These are phyloP conservation scores for Sparidentex hasta DNA, from an alignment of 2,797 vertebrate genomes.

Conservation along the genomic window DNA sequence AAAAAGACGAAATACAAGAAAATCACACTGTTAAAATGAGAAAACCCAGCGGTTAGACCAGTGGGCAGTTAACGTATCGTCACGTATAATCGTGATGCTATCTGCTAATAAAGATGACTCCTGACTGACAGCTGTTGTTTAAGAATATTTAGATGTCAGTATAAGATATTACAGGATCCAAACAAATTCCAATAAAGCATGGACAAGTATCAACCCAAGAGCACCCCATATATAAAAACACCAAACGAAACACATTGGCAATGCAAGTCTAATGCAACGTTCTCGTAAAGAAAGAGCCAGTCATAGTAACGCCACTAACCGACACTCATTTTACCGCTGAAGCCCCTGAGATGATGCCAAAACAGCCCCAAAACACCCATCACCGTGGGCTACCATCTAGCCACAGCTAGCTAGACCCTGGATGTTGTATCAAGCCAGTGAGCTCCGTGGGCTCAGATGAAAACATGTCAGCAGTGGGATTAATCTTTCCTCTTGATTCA, in stretches of 20 bases:
- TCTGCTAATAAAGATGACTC: slow-evolving; percentile 5
- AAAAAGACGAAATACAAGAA: not conserved
- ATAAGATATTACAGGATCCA: not conserved
- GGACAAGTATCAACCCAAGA: not conserved
- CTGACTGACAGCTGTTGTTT: not conserved
- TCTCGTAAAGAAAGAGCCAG: not conserved
- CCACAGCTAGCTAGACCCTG: slow-evolving; percentile 57
- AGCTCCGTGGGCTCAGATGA: slow-evolving; percentile 39
- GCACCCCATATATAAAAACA: not conserved
- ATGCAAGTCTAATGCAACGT: not conserved
- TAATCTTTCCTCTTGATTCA: not conserved
- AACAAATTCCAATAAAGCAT: not conserved
- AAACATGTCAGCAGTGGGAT: slow-evolving; percentile 50
- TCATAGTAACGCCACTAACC: not conserved
- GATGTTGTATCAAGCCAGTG: slow-evolving; percentile 29
- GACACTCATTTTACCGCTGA: not conserved
- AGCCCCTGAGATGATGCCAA: slow-evolving; percentile 20
- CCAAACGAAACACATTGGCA: not conserved
- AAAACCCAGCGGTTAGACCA: not conserved
- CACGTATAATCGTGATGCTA: not conserved
- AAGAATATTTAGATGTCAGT: slow-evolving; percentile 3
- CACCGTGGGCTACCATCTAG: slow-evolving; percentile 46
- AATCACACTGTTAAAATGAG: not conserved
- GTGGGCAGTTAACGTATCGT: not conserved
- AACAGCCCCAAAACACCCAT: slow-evolving; percentile 41